phyloP scores from a whole-genome alignment of 2,888 invertebrate species.

The Nebria brevicollis region DNA sequence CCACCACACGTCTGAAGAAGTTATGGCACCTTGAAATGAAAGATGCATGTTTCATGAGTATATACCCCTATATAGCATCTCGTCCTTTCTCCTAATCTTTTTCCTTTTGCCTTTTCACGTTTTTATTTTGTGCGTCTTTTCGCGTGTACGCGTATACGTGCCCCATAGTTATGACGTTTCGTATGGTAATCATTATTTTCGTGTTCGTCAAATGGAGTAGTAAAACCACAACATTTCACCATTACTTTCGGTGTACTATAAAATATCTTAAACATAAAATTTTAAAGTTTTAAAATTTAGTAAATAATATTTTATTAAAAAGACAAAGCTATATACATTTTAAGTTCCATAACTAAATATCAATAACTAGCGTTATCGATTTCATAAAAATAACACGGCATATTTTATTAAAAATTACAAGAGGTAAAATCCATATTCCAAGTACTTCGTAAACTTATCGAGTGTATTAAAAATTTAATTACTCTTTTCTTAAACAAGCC shows the following conservation, averaged over 20 bases:
- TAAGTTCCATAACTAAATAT: not conserved
- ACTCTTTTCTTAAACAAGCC: not conserved
- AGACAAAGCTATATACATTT: no score
- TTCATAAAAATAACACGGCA: not conserved
- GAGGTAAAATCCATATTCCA: not conserved
- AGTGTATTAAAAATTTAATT: not conserved
- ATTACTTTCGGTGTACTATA: constrained; percentile 1
- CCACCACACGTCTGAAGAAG: constrained; percentile 25
- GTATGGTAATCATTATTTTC: constrained; percentile 20
- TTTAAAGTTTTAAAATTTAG: no score
- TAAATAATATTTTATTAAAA: no score
- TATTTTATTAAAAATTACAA: not conserved
- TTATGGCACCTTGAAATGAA: constrained; percentile 43
- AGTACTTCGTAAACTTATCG: not conserved
- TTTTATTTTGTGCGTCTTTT: constrained; percentile 21
- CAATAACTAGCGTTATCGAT: not conserved
- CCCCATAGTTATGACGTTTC: constrained; percentile 15
- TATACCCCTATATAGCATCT: constrained; percentile 2
- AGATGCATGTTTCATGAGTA: constrained; percentile 45
- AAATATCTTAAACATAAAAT: not conserved
- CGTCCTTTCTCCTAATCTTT: constrained; percentile 14
- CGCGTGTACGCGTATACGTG: constrained; percentile 7
- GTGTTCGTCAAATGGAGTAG: constrained; percentile 2
- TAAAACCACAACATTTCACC: not conserved
- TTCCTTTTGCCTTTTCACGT: constrained; percentile 20